Evolutionary conservation across 2,888 invertebrate species (phyloP).

Genomic region (Aproaerema taeniolella): DNA sequence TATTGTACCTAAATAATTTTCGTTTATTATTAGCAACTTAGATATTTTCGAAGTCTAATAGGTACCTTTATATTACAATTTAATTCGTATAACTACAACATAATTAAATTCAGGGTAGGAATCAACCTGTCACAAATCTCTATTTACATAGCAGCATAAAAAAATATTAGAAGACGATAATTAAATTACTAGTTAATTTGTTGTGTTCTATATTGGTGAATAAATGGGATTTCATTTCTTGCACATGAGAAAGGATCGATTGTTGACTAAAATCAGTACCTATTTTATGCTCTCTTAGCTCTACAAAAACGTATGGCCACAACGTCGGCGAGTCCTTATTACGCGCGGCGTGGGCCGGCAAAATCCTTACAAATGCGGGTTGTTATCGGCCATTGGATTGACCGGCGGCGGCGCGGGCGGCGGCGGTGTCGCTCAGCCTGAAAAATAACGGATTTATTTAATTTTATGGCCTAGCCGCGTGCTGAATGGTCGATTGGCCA

Average conservation of each 20-base stretch:
- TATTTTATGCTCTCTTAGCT: no score
- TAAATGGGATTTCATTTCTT: no score
- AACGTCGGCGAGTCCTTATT: slow-evolving; percentile 37
- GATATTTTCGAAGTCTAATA: no score
- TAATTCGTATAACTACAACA: no score
- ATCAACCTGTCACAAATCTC: background rate
- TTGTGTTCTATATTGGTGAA: no score
- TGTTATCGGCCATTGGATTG: slow-evolving; percentile 73
- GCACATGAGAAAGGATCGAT: no score
- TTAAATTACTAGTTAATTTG: background rate
- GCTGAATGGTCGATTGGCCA: slow-evolving; percentile 71
- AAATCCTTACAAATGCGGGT: slow-evolving; percentile 75
- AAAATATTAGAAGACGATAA: background rate
- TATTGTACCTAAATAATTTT: no score
- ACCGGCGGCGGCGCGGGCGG: slow-evolving; percentile 50
- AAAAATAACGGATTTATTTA: slow-evolving; percentile 78
- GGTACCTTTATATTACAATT: no score
- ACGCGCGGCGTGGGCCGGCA: slow-evolving; percentile 51
- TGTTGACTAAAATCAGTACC: no score
- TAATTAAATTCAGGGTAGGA: no score
- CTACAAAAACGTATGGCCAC: slow-evolving; percentile 57
- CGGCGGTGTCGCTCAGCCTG: slow-evolving; percentile 67
- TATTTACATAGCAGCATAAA: background rate
- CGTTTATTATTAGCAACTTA: no score
- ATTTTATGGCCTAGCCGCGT: slow-evolving; percentile 73